Percentiles rank a stretch among this genome's conserved stretches.
Evolutionary conservation across 2,888 invertebrate species (phyloP).

Genomic region (Papilio protenor): DNA sequence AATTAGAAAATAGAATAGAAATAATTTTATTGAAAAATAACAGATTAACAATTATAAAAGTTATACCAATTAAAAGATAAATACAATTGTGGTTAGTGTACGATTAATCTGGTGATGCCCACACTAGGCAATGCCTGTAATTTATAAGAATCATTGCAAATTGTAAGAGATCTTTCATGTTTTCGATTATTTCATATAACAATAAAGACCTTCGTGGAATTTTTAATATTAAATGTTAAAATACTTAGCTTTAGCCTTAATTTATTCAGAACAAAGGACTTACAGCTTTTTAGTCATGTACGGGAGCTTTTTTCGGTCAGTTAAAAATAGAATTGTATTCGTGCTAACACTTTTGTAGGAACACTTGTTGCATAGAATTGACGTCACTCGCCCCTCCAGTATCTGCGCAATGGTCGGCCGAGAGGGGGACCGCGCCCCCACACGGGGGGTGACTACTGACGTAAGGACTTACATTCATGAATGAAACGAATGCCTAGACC

Average conservation of each 20-base stretch:
- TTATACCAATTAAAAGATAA: too few relatives aligned
- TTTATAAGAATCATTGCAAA: neutral
- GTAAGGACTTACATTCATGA: slow-evolving; percentile 78
- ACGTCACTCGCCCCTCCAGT: slow-evolving; percentile 73
- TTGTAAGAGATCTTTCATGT: neutral
- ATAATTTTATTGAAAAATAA: too few relatives aligned
- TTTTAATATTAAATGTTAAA: neutral
- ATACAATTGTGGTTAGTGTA: too few relatives aligned
- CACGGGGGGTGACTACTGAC: slow-evolving; percentile 67
- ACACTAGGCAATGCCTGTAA: too few relatives aligned
- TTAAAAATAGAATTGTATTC: slow-evolving; percentile 74
- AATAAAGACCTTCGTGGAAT: neutral
- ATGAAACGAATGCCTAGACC: slow-evolving; percentile 72
- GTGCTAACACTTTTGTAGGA: slow-evolving; percentile 65
- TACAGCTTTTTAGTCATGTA: slow-evolving; percentile 29
- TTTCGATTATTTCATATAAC: neutral
- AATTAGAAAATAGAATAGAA: too few relatives aligned
- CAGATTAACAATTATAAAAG: too few relatives aligned
- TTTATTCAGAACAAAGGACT: neutral
- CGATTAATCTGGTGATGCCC: too few relatives aligned
- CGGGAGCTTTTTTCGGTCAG: slow-evolving; percentile 58
- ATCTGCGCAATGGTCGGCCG: slow-evolving; percentile 53
- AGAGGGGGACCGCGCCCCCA: slow-evolving; percentile 67
- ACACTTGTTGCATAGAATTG: slow-evolving; percentile 81
- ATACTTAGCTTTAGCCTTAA: too few relatives aligned